Evolutionary conservation across 1,140 invertebrate species (phyloP), one percentile per base, ranked within the genome.

Genomic region (Hylaeus volcanicus): DNA sequence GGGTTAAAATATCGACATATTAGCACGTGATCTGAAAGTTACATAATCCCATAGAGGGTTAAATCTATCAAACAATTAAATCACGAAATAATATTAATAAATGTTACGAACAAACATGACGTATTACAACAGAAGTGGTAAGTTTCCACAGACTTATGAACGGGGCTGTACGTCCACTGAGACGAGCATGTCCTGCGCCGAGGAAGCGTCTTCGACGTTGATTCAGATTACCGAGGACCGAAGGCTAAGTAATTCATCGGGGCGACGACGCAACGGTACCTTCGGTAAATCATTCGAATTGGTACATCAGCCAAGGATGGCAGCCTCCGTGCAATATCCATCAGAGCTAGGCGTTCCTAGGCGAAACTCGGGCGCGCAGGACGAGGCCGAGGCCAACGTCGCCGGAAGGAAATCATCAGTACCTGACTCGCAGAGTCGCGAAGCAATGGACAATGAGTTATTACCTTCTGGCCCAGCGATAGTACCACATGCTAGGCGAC

Each of bases 331-430:
- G 84, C 71, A 87, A 82, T 90, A 89, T 87, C 86, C 87, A 88
- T 89, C 88, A 84, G 79, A 53, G 37, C 65, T 78, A 79, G 85
- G 78, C 77, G 80, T 83, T 86, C 71, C 83, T 85, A 85, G 65
- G 85, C 75, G 74, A 64, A 58, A 63, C 71, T 75, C 79, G 61
- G 71, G 61, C 55, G 71, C 66, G 26, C 14, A 70, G 71, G 61
- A 45, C 78, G 69, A 64, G 63, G 68, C 61, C 74, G 71, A 79
- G 79, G 72, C 53, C 69, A 71, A 74, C 66, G 37, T 74, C 84
- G 79, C 82, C 88, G 90, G 90, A 90, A 90, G 90, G 90, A 91
- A 91, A 89, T 88, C 89, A 91, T 90, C 89, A 88, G 86, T 90
- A 86, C 84, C 86, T 83, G 88, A 89, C 86, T 89, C 83, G 74